These are phyloP conservation scores for Rotaria magnacalcarata DNA, from an alignment of 2,888 invertebrate genomes.

Conservation along the genomic window DNA sequence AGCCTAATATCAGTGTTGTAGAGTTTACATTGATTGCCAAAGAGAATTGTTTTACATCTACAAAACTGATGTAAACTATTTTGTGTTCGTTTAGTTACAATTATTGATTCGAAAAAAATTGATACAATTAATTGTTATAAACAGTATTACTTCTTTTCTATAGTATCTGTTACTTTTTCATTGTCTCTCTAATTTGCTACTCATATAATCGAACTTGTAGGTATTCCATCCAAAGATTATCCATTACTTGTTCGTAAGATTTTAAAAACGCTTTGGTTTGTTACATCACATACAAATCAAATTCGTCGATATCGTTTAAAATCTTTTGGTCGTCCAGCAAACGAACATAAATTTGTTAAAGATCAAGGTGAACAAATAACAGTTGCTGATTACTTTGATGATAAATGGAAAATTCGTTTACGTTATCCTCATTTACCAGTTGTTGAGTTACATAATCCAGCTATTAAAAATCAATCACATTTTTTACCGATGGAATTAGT, in stretches of 20 bases:
- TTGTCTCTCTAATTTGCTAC: too few relatives aligned
- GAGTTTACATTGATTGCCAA: too few relatives aligned
- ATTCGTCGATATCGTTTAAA: not conserved
- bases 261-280: not conserved
- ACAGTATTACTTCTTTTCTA: too few relatives aligned
- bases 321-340: not conserved
- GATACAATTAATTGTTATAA: too few relatives aligned
- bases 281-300: not conserved
- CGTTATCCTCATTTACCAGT: constrained; percentile 27
- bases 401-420: not conserved
- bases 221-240: not conserved
- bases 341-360: not conserved
- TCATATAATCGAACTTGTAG: too few relatives aligned
- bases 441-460: constrained; percentile 23
- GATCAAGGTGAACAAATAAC: not conserved
- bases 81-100: too few relatives aligned
- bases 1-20: too few relatives aligned
- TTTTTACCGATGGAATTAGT: constrained; percentile 23
- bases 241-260: not conserved
- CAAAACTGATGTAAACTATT: too few relatives aligned
- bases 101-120: too few relatives aligned
- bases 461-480: not conserved
- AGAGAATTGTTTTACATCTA: too few relatives aligned
- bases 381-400: constrained; percentile 1
- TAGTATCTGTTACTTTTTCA: too few relatives aligned